Percentiles rank a stretch among this genome's conserved stretches.
These are phyloP conservation scores for Hemicordylus capensis DNA, from an alignment of 2,113 vertebrate genomes.

Conservation along the genomic window DNA sequence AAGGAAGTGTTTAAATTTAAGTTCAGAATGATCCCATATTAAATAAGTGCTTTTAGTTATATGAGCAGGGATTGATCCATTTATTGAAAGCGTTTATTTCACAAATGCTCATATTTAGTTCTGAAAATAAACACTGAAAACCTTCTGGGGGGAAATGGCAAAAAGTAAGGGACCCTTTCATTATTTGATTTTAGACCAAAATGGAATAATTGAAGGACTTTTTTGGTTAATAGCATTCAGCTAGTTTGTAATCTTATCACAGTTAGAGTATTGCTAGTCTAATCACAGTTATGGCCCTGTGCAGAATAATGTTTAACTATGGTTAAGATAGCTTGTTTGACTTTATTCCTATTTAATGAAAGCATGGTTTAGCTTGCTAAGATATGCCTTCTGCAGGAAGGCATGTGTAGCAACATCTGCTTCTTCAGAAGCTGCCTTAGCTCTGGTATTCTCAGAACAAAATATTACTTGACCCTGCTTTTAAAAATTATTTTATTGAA, in stretches of 20 bases:
- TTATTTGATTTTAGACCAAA: background rate
- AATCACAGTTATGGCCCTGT: background rate
- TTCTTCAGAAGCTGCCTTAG: background rate
- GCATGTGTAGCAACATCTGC: background rate
- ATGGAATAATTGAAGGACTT: background rate
- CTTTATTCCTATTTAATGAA: background rate
- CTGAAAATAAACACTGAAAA: background rate
- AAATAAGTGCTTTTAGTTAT: background rate
- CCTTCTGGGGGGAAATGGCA: background rate
- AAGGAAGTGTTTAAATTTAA: constrained; percentile 13
- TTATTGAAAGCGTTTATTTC: background rate
- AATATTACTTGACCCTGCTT: too few relatives aligned
- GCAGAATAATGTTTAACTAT: background rate
- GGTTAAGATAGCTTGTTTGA: background rate
- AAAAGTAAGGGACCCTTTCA: background rate
- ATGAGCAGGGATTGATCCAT: background rate
- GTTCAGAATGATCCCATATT: background rate
- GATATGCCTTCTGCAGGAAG: background rate
- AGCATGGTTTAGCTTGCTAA: background rate
- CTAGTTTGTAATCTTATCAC: background rate
- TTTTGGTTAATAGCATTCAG: background rate
- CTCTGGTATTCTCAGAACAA: too few relatives aligned
- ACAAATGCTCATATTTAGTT: background rate
- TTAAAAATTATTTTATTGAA: too few relatives aligned
- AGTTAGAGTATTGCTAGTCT: background rate